These are phyloP conservation scores for Ptyas mucosa DNA, from an alignment of 2,113 vertebrate genomes.

Conservation along the genomic window DNA sequence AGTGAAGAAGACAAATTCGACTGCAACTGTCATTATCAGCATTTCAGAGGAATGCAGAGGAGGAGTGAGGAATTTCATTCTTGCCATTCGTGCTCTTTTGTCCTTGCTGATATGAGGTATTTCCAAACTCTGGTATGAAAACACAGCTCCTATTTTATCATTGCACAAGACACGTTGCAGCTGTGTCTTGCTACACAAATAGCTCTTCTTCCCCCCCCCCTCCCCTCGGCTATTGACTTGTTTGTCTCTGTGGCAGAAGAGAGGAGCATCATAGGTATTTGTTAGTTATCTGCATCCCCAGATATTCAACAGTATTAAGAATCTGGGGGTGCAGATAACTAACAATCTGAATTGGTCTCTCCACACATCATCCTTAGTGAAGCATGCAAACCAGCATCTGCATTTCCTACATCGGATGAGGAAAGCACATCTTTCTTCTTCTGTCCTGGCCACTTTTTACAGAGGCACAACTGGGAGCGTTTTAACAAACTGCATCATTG, in stretches of 20 bases:
- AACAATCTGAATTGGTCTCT: too few relatives aligned
- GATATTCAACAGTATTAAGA: too few relatives aligned
- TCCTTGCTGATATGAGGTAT: constrained; percentile 56
- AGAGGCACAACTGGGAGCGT: too few relatives aligned
- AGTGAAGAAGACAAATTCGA: constrained; percentile 8
- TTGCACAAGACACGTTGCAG: constrained; percentile 62
- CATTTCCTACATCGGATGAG: too few relatives aligned
- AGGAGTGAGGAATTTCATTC: constrained; percentile 30
- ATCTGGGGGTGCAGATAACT: too few relatives aligned
- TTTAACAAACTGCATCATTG: too few relatives aligned
- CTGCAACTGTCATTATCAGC: constrained; percentile 52
- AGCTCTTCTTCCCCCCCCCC: constrained; percentile 7
- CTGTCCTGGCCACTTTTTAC: too few relatives aligned
- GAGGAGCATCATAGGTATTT: not conserved
- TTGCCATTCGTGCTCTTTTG: constrained; percentile 39
- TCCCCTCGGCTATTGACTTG: not conserved
- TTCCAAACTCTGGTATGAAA: constrained; percentile 49
- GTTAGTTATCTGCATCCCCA: too few relatives aligned
- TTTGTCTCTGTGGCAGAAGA: not conserved
- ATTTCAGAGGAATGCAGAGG: constrained; percentile 57
- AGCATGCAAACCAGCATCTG: too few relatives aligned
- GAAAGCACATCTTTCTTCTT: too few relatives aligned
- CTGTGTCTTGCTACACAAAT: constrained; percentile 38
- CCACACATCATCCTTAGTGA: too few relatives aligned
- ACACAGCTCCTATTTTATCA: constrained; percentile 51